A percentile compares a stretch with the other conserved stretches of the same genome.
Conservation (phyloP, 2,888 invertebrate genomes). For the Andrena praecox region DNA sequence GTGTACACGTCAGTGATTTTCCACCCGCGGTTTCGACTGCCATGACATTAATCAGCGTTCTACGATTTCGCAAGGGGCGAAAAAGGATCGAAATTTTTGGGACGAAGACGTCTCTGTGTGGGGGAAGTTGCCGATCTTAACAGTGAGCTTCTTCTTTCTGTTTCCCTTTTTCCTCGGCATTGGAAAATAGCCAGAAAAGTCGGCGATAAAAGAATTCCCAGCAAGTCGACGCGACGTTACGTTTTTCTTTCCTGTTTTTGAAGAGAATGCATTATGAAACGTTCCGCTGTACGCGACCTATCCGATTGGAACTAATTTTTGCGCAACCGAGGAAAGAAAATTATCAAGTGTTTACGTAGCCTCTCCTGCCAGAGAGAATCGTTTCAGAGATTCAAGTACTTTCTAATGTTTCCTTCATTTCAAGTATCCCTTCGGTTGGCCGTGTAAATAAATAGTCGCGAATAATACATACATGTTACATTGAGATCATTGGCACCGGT, state of each 20-base stretch:
- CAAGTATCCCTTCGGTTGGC: background rate
- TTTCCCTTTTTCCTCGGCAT: background rate
- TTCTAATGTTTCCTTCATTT: conserved; percentile 2
- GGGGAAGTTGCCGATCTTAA: too few relatives aligned
- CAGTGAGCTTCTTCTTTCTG: background rate
- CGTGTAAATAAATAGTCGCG: background rate
- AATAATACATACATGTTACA: background rate
- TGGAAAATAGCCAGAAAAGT: background rate
- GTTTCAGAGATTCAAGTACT: conserved; percentile 19
- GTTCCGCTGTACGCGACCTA: conserved; percentile 38
- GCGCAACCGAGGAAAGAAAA: conserved; percentile 54
- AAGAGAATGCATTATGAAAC: conserved; percentile 50
- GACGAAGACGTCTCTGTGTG: conserved; percentile 7
- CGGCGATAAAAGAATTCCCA: background rate
- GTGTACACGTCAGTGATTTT: background rate
- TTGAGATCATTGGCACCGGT: background rate
- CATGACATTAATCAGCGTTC: conserved; percentile 54
- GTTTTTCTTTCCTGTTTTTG: conserved; percentile 7
- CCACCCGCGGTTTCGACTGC: conserved; percentile 24
- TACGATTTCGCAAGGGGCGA: conserved; percentile 26
- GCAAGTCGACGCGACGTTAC: background rate
- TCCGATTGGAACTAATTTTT: conserved; percentile 55
- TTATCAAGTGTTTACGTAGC: conserved; percentile 34
- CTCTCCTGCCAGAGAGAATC: conserved; percentile 20
- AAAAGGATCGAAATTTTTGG: background rate